These are phyloP conservation scores for Oncorhynchus keta DNA, from an alignment of 2,113 vertebrate genomes.

Conservation along the genomic window DNA sequence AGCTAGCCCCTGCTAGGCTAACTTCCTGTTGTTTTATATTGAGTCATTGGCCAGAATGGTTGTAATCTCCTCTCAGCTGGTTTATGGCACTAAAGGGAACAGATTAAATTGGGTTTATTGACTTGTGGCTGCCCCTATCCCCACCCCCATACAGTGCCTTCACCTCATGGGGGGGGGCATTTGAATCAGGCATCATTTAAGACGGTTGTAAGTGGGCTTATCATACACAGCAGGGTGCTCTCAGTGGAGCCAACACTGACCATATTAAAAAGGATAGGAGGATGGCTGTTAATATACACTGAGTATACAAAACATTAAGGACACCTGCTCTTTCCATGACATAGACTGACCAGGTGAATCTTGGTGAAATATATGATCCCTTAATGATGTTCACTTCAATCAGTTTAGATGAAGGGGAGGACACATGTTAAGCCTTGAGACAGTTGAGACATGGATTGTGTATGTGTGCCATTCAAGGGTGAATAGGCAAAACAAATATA, in stretches of 20 bases:
- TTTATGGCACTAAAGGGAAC: slow-evolving; percentile 72
- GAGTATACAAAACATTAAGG: too few species aligned
- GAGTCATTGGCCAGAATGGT: slow-evolving; percentile 52
- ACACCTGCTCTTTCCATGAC: too few species aligned
- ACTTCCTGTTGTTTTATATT: background rate
- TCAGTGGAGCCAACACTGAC: background rate
- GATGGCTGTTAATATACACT: background rate
- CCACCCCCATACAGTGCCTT: background rate
- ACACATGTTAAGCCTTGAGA: too few species aligned
- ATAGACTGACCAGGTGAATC: too few species aligned
- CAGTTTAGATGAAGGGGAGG: too few species aligned
- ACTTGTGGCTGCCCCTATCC: background rate
- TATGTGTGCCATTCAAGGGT: too few species aligned
- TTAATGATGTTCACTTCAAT: too few species aligned
- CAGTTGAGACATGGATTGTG: too few species aligned
- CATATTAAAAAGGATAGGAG: background rate
- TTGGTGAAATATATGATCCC: too few species aligned
- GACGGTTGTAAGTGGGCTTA: background rate
- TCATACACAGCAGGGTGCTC: background rate
- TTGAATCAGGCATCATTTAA: background rate
- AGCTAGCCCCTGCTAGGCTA: slow-evolving; percentile 29
- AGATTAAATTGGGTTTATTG: slow-evolving; percentile 58
- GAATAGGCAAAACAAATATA: too few species aligned
- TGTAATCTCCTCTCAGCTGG: slow-evolving; percentile 73
- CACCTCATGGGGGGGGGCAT: slow-evolving; percentile 18